Evolutionary conservation across 1,140 invertebrate genomes (phyloP).

Genomic region (Xylocopa sonorina): DNA sequence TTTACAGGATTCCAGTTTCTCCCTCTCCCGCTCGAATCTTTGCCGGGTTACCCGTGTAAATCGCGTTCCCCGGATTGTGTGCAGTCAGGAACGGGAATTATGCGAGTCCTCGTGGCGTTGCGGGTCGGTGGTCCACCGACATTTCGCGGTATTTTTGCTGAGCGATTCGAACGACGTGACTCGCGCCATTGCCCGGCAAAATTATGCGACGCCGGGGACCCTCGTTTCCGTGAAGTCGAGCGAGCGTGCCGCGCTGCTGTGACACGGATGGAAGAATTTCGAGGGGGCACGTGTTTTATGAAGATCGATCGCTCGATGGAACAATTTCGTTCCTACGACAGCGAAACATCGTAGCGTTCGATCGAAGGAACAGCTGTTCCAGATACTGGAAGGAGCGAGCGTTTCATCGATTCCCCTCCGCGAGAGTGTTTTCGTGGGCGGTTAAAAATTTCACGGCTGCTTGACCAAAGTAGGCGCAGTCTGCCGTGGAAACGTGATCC

Average conservation of each 20-base stretch:
- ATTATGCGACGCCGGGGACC: conserved; percentile 66
- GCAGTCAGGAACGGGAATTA: conserved; percentile 17
- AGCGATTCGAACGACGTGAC: conserved; percentile 50
- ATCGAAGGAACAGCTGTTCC: too few species aligned
- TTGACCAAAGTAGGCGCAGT: background rate
- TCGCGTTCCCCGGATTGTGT: background rate
- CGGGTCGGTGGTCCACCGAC: conserved; percentile 22
- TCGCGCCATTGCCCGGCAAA: conserved; percentile 63
- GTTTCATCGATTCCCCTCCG: conserved; percentile 20
- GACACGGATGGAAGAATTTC: conserved; percentile 52
- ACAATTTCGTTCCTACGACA: background rate
- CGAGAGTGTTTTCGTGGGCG: background rate
- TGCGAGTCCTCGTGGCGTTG: background rate
- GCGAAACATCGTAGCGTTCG: too few species aligned
- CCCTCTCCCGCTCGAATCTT: too few species aligned
- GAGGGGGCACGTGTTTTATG: conserved; percentile 44
- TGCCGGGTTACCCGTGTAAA: background rate
- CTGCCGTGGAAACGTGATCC: conserved; percentile 1
- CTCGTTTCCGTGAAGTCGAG: conserved; percentile 65
- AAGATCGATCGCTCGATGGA: conserved; percentile 24
- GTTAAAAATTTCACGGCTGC: conserved; percentile 43
- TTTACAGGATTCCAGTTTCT: background rate
- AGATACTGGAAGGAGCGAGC: too few species aligned
- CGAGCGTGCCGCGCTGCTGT: conserved; percentile 51
- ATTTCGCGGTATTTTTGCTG: conserved; percentile 63